A percentile compares a stretch with the other conserved stretches of the same genome.
Conservation (phyloP, 2,113 vertebrate species). For the Odontesthes bonariensis region DNA sequence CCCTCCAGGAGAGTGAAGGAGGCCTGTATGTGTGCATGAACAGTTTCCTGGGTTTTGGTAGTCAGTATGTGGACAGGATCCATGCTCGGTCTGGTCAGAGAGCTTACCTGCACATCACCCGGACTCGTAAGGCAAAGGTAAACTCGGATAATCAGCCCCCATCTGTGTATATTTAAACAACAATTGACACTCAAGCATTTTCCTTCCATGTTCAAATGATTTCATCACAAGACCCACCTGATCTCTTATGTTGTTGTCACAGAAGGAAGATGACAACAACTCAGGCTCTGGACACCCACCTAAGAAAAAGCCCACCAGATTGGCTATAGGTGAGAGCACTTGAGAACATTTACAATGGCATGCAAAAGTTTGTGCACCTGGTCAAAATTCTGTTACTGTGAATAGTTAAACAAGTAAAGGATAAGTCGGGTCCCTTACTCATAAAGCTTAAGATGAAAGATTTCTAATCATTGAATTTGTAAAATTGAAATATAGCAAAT, state of each 20-base stretch:
- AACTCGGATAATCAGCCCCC: background rate
- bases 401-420: too few relatives aligned
- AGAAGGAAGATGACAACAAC: constrained; percentile 90
- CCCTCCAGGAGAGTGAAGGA: constrained; percentile 91
- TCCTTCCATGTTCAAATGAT: background rate
- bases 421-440: too few relatives aligned
- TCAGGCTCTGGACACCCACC: constrained; percentile 94
- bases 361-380: background rate
- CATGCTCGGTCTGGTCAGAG: constrained; percentile 91
- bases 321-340: constrained; percentile 91
- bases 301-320: constrained; percentile 96
- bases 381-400: too few relatives aligned
- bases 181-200: background rate
- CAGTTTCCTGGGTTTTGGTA: constrained; percentile 95
- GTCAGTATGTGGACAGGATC: constrained; percentile 93
- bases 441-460: too few relatives aligned
- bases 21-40: constrained; percentile 99
- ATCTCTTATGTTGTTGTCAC: constrained; percentile 1
- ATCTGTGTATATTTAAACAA: background rate
- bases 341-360: background rate
- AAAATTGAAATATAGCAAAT: too few relatives aligned
- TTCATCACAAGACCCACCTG: background rate
- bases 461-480: too few relatives aligned
- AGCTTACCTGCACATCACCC: constrained; percentile 93
- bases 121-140: constrained; percentile 90